Base-by-base conservation (phyloP, 1,140 invertebrate species). In the Delia radicum region DNA sequence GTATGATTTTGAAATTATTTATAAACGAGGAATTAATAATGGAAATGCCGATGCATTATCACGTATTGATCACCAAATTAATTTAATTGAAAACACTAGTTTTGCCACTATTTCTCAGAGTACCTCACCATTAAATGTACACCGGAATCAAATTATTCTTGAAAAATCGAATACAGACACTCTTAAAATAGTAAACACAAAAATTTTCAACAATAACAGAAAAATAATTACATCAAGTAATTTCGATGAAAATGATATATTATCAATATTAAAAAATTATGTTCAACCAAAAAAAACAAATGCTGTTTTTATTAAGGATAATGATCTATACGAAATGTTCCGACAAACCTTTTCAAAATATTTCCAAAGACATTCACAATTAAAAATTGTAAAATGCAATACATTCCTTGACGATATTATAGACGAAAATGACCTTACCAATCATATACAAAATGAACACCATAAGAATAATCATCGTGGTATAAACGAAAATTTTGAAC, bases 21-120 rank as follows among this genome's bases (percentile, higher is more conserved):
- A 76, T 31, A 76, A 73, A 33, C 73, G 46, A 28, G 75, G 69
- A n/a, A 63, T n/a, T 37, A 33, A 73, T 18, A 76, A 76, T 27
- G 55, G 18, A 28, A 76, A 73, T 37, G 75, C 69, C 2, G 69
- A 76, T 61, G 42, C 69, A 28, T 28, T 76, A 63, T 42, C 29
- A 3, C 29, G 37, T 0, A 71, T 75, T 15, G 37, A 75, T 29
- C 24, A 21, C 3, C 6, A 33, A 21, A 33, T 67, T 4, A 33
- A 24, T 21, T 67, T 31, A 7, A 33, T 67, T 15, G 62, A 67
- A 18, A 1, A 7, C n/a, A n/a, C n/a, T 67, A 63, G 13, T 2
- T 18, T 12, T 4, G 29, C 29, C n/a, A 5, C 13, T 29, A 65
- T 65, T 15, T n/a, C 13, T 18, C 15, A 31, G 4, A 61, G 26